These are phyloP conservation scores for Dromaius novaehollandiae DNA, from an alignment of 2,113 vertebrate genomes.

Conservation along the genomic window DNA sequence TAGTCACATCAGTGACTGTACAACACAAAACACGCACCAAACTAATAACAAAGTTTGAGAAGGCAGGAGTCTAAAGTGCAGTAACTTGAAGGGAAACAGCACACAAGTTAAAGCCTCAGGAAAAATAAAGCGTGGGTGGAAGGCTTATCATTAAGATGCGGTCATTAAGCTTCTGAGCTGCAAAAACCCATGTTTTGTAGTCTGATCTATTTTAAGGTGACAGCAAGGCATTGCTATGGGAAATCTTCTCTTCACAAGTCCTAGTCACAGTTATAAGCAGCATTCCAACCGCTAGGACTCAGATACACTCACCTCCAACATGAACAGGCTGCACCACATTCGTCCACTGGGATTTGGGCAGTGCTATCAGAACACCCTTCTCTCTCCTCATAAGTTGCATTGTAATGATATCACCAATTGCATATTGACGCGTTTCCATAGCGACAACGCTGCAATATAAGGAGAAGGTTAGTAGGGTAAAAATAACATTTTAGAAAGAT, in stretches of 20 bases:
- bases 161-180: not conserved
- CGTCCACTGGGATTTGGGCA: conserved; percentile 94
- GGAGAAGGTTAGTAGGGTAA: not conserved
- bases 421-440: conserved; percentile 92
- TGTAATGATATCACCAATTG: conserved; percentile 89
- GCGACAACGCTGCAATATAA: conserved; percentile 87
- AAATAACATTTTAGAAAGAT: not conserved
- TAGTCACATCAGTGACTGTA: not conserved
- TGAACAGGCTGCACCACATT: conserved; percentile 92
- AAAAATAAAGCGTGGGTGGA: not conserved
- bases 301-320: conserved; percentile 82
- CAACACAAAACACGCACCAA: not conserved
- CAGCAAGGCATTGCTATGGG: not conserved
- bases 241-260: not conserved
- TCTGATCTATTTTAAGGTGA: not conserved
- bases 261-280: not conserved
- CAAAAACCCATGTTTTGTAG: not conserved
- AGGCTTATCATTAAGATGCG: not conserved
- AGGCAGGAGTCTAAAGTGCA: not conserved
- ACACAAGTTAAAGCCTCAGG: not conserved
- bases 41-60: not conserved
- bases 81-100: not conserved
- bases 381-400: conserved; percentile 96
- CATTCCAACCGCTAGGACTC: not conserved
- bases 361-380: conserved; percentile 91